A percentile compares a stretch with the other conserved stretches of the same genome.
Conservation (phyloP, 2,113 vertebrate genomes). For the Nesogale talazaci region DNA sequence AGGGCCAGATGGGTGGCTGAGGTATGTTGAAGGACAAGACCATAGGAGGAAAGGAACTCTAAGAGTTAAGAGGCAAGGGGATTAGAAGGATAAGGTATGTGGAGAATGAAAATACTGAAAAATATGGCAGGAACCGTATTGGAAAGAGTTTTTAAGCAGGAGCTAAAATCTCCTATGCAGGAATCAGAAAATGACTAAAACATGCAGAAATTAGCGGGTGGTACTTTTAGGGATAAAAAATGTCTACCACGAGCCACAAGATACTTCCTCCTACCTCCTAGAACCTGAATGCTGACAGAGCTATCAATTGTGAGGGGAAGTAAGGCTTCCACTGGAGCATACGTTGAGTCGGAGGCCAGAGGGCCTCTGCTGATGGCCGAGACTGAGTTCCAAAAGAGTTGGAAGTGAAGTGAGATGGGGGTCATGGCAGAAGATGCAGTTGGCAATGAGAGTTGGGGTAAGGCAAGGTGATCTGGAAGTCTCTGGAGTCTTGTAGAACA, state of each 20-base stretch:
- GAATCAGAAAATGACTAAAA: neutral
- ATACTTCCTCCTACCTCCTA: neutral
- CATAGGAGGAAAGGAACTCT: neutral
- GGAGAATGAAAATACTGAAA: slow-evolving; percentile 46
- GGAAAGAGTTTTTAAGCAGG: slow-evolving; percentile 14
- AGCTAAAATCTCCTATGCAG: slow-evolving; percentile 4
- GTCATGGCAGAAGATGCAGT: neutral
- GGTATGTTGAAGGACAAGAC: neutral
- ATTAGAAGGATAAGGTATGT: neutral
- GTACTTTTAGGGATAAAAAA: neutral
- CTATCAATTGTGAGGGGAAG: neutral
- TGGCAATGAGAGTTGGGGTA: neutral
- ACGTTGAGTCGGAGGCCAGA: neutral
- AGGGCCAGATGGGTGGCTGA: neutral
- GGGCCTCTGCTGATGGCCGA: neutral
- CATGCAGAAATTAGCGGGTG: neutral
- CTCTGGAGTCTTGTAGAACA: neutral
- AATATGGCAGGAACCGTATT: neutral
- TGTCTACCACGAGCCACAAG: neutral
- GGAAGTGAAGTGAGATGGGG: neutral
- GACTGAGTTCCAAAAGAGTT: neutral
- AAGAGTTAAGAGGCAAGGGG: slow-evolving; percentile 3
- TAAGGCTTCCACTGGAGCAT: neutral
- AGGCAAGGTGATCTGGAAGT: neutral
- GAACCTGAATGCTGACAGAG: neutral